phyloP scores from a whole-genome alignment of 2,113 vertebrate genomes.

The Arizona elegans region DNA sequence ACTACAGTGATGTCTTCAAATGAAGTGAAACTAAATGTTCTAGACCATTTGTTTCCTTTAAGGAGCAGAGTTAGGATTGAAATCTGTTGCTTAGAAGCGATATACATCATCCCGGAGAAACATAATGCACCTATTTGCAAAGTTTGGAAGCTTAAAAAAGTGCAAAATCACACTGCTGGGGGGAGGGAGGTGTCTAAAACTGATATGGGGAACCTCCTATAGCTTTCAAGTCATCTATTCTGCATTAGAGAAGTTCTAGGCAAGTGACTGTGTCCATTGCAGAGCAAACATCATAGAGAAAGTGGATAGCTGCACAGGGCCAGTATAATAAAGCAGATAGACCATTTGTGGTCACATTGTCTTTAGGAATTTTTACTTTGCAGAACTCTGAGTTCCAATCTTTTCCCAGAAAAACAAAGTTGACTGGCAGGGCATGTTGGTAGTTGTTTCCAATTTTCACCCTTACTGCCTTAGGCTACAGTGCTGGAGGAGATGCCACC shows the following conservation, averaged over 20 bases:
- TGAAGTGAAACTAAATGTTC: too few species aligned
- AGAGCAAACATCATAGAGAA: background rate
- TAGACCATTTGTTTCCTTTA: too few species aligned
- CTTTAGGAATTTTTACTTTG: background rate
- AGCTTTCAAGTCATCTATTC: background rate
- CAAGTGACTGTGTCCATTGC: background rate
- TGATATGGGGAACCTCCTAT: background rate
- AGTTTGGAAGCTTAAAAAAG: too few species aligned
- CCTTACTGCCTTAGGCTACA: slow-evolving; percentile 73
- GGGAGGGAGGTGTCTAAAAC: background rate
- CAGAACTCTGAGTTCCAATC: background rate
- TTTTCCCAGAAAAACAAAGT: background rate
- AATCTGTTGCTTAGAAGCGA: too few species aligned
- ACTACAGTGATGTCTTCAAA: too few species aligned
- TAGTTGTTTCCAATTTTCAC: background rate
- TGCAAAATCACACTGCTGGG: too few species aligned
- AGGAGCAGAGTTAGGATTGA: too few species aligned
- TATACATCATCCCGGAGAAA: too few species aligned
- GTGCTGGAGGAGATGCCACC: slow-evolving; percentile 94
- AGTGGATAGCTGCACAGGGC: background rate
- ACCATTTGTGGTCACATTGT: background rate
- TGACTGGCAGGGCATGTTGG: background rate
- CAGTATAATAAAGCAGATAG: background rate
- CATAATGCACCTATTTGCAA: too few species aligned
- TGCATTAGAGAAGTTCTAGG: background rate